These are phyloP conservation scores for Cirrhinus mrigala DNA, from an alignment of 2,797 vertebrate species.

Conservation along the genomic window DNA sequence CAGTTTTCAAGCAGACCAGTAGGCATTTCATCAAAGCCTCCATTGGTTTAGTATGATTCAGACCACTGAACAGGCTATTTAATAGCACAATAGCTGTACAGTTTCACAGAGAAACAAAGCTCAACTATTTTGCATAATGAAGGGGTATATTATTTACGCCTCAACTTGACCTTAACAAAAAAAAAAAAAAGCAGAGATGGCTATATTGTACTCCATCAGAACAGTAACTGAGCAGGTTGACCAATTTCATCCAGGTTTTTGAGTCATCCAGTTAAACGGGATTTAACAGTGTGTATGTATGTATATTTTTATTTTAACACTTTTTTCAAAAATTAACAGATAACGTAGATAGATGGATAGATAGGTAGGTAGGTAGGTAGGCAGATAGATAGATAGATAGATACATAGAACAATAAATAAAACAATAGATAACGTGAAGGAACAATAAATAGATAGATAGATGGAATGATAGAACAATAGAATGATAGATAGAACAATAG, in stretches of 20 bases:
- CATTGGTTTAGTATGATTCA: slow-evolving; percentile 17
- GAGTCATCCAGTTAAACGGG: no score
- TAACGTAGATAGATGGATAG: no score
- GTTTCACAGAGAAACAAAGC: not conserved
- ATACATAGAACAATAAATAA: no score
- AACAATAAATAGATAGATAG: no score
- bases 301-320: no score
- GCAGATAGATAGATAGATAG: no score
- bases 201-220: not conserved
- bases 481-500: no score
- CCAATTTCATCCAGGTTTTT: not conserved
- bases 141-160: not conserved
- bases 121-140: not conserved
- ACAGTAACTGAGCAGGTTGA: not conserved
- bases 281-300: no score
- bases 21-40: slow-evolving; percentile 13
- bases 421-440: no score
- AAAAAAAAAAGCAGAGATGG: not conserved
- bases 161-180: not conserved
- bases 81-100: not conserved
- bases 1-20: not conserved
- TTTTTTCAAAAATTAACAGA: no score
- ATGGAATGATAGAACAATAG: no score
- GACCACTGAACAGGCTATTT: slow-evolving; percentile 1
- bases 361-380: no score